Evolutionary conservation across 53 echinoderm and acorn worm genomes (phyloP).

Genomic region (Mesocentrotus franciscanus): DNA sequence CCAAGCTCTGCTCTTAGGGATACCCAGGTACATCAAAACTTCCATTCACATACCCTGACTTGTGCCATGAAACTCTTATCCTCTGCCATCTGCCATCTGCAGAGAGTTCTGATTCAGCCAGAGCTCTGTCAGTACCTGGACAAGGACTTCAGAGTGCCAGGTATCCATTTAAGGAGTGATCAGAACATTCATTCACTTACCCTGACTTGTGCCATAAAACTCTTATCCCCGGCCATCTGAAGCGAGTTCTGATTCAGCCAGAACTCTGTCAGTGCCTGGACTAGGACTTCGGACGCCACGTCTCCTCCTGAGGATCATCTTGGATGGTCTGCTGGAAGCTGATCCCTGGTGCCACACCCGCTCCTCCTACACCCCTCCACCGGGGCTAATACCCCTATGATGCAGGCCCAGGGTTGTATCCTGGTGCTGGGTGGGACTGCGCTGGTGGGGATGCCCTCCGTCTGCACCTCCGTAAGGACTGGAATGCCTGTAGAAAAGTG

Average conservation of each 20-base stretch:
- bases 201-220: constrained; percentile 83
- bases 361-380: background rate
- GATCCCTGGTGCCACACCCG: background rate
- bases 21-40: background rate
- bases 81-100: constrained; percentile 15
- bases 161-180: too few relatives aligned
- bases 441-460: constrained; percentile 5
- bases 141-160: constrained; percentile 90
- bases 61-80: constrained; percentile 80
- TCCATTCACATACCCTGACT: constrained; percentile 73
- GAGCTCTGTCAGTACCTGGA: constrained; percentile 89
- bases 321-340: constrained; percentile 62
- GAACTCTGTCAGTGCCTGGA: constrained; percentile 89
- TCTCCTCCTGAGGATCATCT: constrained; percentile 75
- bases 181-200: constrained; percentile 63
- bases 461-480: background rate
- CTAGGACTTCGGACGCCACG: constrained; percentile 90
- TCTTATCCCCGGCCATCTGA: constrained; percentile 56
- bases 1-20: background rate
- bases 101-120: constrained; percentile 95
- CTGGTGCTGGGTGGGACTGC: constrained; percentile 46
- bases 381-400: background rate
- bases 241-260: constrained; percentile 95
- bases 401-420: constrained; percentile 29
- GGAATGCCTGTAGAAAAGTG: constrained; percentile 31